Evolutionary conservation across 2,888 invertebrate species (phyloP).

Genomic region (Cheilosia impressa): DNA sequence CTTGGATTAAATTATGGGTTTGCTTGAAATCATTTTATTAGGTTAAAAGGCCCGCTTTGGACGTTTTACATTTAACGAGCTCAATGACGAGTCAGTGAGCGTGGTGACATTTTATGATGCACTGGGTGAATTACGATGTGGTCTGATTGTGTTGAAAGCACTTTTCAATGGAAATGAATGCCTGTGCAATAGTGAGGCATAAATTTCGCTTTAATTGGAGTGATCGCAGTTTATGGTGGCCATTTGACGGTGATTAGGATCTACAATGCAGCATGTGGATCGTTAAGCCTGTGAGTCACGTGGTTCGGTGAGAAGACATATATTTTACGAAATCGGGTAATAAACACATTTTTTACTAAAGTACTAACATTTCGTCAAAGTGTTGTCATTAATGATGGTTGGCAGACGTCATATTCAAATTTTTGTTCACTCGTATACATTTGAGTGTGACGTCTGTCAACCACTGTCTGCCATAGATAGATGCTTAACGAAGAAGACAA

Average conservation of each 20-base stretch:
- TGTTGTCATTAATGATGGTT: too few species aligned
- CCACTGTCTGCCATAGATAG: too few species aligned
- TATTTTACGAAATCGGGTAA: too few species aligned
- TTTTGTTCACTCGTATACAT: too few species aligned
- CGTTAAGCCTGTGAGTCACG: too few species aligned
- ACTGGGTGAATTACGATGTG: slow-evolving; percentile 57
- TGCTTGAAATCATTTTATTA: slow-evolving; percentile 48
- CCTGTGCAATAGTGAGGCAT: slow-evolving; percentile 20
- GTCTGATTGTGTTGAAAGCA: slow-evolving; percentile 31
- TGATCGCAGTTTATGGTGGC: slow-evolving; percentile 7
- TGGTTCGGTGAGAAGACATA: too few species aligned
- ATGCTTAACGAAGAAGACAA: too few species aligned
- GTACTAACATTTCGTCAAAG: too few species aligned
- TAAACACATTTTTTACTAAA: too few species aligned
- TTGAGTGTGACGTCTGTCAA: too few species aligned
- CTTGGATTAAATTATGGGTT: slow-evolving; percentile 35
- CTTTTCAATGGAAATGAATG: slow-evolving; percentile 27
- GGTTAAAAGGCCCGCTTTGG: slow-evolving; percentile 29
- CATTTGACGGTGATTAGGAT: neutral
- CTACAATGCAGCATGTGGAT: neutral
- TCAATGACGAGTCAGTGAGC: slow-evolving; percentile 65
- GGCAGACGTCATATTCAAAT: too few species aligned
- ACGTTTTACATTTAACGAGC: slow-evolving; percentile 47
- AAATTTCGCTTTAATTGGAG: slow-evolving; percentile 19
- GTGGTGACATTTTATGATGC: slow-evolving; percentile 68